Evolutionary conservation across 2,113 vertebrate species (phyloP), one percentile per base, ranked within the genome.

Genomic region (Colaptes auratus): DNA sequence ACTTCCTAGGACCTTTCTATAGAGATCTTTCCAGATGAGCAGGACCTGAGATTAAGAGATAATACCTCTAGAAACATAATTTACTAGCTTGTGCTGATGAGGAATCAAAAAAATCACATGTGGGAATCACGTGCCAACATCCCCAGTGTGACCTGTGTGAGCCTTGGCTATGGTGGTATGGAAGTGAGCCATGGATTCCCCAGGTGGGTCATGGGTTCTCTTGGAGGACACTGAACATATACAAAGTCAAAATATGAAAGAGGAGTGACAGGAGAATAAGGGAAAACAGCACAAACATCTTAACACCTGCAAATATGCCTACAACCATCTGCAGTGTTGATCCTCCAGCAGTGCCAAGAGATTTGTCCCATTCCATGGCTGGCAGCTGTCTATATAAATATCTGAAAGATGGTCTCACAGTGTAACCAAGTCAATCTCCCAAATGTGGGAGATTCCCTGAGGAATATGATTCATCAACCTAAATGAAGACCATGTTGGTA

Each of bases 401-500:
- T 44, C 12, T 72, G 33, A 28, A 71, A 67, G 20, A 12, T 1
- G 1, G 12, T 87, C 59, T 85, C 19, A 50, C 63, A 71, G 58
- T 35, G 35, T 20, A 72, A 20, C 28, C n/a, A 55, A 87, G 50
- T 78, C 25, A 64, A 61, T 4, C 33, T 48, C 69, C 84, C 18
- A 50, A 92, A 76, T 10, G 10, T 28, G 69, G 48, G 35, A 58
- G 25, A 35, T 59, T 90, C 91, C 66, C 33, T 4, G 2, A 78
- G 36, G 58, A 61, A 39, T n/a, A 8, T 15, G 24, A 33, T 70
- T 60, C 10, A 21, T 86, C 42, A 82, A 35, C 16, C 16, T 67
- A 78, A 59, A 60, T 0, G 12, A 69, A 1, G 7, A 23, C 2
- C 6, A 4, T 7, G 1, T 0, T 0, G 2, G 5, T 27, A 19